Evolutionary conservation across 2,888 invertebrate species (phyloP).

Genomic region (Plagiodera versicolora): DNA sequence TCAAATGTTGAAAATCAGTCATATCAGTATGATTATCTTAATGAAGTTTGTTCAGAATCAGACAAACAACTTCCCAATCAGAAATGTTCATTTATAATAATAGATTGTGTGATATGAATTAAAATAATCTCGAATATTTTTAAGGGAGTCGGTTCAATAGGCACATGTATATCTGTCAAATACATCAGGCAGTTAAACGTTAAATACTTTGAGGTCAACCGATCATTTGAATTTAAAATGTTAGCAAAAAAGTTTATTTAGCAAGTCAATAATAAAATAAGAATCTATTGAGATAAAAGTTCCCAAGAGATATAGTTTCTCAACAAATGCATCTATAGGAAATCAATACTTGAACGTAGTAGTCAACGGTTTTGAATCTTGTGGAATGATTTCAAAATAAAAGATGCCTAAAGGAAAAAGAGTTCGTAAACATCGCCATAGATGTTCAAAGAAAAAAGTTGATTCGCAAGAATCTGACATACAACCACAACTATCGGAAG

Average conservation of each 20-base stretch:
- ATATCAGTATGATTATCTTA: too few relatives aligned
- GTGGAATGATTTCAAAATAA: constrained; percentile 1
- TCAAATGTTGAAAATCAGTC: too few relatives aligned
- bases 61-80: too few relatives aligned
- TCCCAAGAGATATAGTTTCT: not conserved
- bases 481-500: not conserved
- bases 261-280: not conserved
- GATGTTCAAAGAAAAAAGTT: not conserved
- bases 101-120: too few relatives aligned
- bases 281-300: not conserved
- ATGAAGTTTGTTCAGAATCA: too few relatives aligned
- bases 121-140: too few relatives aligned
- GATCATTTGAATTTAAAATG: not conserved
- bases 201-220: not conserved
- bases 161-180: too few relatives aligned
- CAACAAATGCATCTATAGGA: not conserved
- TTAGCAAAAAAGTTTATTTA: not conserved
- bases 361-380: not conserved
- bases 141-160: too few relatives aligned
- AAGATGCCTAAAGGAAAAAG: constrained; percentile 3
- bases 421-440: not conserved
- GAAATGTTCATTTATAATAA: too few relatives aligned
- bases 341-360: not conserved
- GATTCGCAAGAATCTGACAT: not conserved
- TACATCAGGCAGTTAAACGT: not conserved